phyloP scores from a whole-genome alignment of 2,797 vertebrate genomes.

The Myripristis murdjan region DNA sequence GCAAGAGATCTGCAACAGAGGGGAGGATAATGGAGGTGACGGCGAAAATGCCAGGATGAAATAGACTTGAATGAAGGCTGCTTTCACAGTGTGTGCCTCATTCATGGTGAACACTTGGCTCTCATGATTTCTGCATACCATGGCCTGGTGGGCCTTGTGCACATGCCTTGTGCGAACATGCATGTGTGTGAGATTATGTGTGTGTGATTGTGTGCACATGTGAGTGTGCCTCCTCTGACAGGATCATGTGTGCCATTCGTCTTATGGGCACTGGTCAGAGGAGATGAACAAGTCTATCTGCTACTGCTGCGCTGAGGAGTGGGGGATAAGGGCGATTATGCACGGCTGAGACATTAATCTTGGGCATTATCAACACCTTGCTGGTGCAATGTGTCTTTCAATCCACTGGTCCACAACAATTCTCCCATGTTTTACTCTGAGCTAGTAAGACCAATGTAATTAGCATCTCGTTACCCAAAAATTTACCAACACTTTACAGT shows the following conservation, averaged over 20 bases:
- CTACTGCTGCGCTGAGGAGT: conserved; percentile 54
- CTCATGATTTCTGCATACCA: conserved; percentile 56
- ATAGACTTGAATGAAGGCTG: conserved; percentile 74
- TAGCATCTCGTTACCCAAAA: conserved; percentile 17
- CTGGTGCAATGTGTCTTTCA: conserved; percentile 76
- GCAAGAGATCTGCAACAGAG: conserved; percentile 67
- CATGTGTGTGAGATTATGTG: not conserved
- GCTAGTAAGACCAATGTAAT: conserved; percentile 16
- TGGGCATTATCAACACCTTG: conserved; percentile 80
- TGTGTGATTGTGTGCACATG: not conserved
- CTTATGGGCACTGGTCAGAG: conserved; percentile 57
- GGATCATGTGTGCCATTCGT: conserved; percentile 67
- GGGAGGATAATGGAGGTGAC: conserved; percentile 75
- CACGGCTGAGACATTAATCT: conserved; percentile 81
- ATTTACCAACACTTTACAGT: conserved; percentile 9
- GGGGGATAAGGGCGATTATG: conserved; percentile 74
- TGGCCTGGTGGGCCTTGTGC: conserved; percentile 49
- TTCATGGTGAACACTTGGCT: conserved; percentile 61
- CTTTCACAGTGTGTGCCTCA: conserved; percentile 58
- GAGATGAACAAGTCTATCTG: conserved; percentile 72
- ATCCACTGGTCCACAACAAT: conserved; percentile 59
- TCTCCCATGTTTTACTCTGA: conserved; percentile 42
- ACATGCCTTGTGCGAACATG: conserved; percentile 19
- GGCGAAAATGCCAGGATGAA: conserved; percentile 68
- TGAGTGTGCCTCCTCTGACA: conserved; percentile 56